Base-by-base conservation (phyloP, 2,888 invertebrate species). In the Lamellibrachia columna region DNA sequence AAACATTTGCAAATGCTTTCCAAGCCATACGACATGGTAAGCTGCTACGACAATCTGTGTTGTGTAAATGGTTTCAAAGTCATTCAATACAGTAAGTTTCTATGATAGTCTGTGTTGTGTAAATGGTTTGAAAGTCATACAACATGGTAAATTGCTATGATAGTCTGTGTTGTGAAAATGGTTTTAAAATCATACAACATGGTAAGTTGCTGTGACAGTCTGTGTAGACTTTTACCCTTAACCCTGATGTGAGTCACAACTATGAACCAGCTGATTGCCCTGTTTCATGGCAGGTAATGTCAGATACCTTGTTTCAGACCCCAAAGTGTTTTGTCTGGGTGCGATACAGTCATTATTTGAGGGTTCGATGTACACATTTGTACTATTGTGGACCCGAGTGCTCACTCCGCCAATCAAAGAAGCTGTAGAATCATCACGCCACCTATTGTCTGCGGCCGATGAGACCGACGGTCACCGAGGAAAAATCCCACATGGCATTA, bases 351-450 rank as follows among this genome's bases (percentile, higher is more conserved):
- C 97, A 0, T 95, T 97, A 93, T 97, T 97, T 95, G 97, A 97
- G 94, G 97, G 97, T 22, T 96, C 97, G 93, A 97, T 97, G 97
- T 97, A 97, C 95, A 96, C 97, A n/a, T 97, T 97, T 95, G 97
- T 97, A 15, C 94, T 97, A 93, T 97, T 97, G 95, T 97, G 97
- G 97, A 97, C 97, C 0, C 97, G 97, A 3, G 97, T 97, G 3
- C 95, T 97, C 8, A 96, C 96, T 58, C 95, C 95, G 40, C 91
- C 93, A 11, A 90, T 93, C 40, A 52, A 75, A 52, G 58, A 52
- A 3, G 15, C 93, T 93, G 91, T 53, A 28, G 52, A 28, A 4
- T 9, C 40, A 15, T 55, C 58, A 28, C 53, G 91, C 52, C 55
- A 90, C 95, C 94, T 52, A 90, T 92, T 90, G 75, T 7, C n/a